Base-by-base conservation (phyloP, 2,888 invertebrate species). In the Diaphora mendica region DNA sequence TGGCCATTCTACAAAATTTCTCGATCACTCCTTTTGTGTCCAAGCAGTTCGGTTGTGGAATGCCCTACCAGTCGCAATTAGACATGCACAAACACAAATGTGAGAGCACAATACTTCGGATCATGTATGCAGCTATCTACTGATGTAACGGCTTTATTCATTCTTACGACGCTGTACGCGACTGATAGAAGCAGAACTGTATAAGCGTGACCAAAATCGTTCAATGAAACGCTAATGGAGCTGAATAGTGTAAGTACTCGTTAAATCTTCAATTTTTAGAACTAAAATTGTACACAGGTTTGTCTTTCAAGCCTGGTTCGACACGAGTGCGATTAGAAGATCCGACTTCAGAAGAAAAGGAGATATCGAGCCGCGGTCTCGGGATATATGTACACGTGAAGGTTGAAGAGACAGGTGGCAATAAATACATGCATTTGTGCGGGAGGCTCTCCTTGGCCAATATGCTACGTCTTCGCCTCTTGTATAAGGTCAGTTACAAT, bases 361-460 rank as follows among this genome's bases (percentile, higher is more conserved):
- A 79, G n/a, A 68, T 74, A 0, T 48, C 42, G 23, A 23, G 8
- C 2, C 81, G 85, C 3, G 79, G 79, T 3, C 68, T 75, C 0
- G 89, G 86, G 3, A 79, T 88, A 65, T 87, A 71, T 75, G 74
- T 93, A 2, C 84, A 92, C 82, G 85, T 91, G 3, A 82, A 72
- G 17, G 89, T 92, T 0, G 85, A 82, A 5, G 89, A 89, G 67
- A 30, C 13, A 0, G 93, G 91, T 8, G 85, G 89, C 9, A 76
- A 86, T 3, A 82, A 89, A 2, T 77, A 73, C 55, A 89, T 95
- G 88, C 82, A 80, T 13, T 77, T 95, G 9, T 80, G 89, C 1
- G 95, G 94, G 0, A 83, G 92, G 23, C 86, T 95, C 5, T 78
- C 86, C 26, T 86, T 94, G 0, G 91, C 91, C 9, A 94, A 94